These are phyloP conservation scores for Ips typographus DNA, from an alignment of 1,140 invertebrate species.

Conservation along the genomic window DNA sequence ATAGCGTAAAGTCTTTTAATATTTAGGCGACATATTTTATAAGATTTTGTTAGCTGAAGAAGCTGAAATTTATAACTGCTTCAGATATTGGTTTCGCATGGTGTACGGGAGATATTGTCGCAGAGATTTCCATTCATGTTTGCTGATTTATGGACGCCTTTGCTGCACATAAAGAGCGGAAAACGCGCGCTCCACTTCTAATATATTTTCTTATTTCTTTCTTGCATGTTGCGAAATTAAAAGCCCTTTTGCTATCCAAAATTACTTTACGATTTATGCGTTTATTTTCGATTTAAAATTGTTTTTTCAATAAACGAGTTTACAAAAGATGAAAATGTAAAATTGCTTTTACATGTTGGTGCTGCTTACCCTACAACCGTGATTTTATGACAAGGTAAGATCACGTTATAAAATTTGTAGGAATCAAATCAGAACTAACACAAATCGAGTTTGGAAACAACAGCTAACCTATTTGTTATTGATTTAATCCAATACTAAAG, in stretches of 20 bases:
- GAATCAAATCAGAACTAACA: no score
- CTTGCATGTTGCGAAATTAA: neutral
- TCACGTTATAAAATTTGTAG: no score
- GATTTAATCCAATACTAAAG: no score
- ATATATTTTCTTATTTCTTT: slow-evolving; percentile 7
- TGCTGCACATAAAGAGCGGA: neutral
- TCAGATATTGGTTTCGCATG: slow-evolving; percentile 18
- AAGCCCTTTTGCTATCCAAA: neutral
- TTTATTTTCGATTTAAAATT: neutral
- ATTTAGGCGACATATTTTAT: slow-evolving; percentile 9
- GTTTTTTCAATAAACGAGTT: no score
- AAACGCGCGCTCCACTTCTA: neutral
- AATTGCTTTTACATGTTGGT: no score
- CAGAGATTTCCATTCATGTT: slow-evolving; percentile 14
- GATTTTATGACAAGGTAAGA: no score
- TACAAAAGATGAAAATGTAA: no score
- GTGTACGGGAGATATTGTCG: slow-evolving; percentile 21
- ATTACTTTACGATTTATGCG: slow-evolving; percentile 14
- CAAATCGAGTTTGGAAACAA: no score
- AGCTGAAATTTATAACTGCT: slow-evolving; percentile 20
- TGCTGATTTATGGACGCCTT: slow-evolving; percentile 18
- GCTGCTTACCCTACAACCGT: no score
- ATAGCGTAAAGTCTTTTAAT: slow-evolving; percentile 9
- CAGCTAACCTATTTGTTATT: no score
- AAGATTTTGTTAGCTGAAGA: slow-evolving; percentile 1